phyloP scores from a whole-genome alignment of 53 echinoderm and acorn worm genomes.

The Echinarachnius parma region DNA sequence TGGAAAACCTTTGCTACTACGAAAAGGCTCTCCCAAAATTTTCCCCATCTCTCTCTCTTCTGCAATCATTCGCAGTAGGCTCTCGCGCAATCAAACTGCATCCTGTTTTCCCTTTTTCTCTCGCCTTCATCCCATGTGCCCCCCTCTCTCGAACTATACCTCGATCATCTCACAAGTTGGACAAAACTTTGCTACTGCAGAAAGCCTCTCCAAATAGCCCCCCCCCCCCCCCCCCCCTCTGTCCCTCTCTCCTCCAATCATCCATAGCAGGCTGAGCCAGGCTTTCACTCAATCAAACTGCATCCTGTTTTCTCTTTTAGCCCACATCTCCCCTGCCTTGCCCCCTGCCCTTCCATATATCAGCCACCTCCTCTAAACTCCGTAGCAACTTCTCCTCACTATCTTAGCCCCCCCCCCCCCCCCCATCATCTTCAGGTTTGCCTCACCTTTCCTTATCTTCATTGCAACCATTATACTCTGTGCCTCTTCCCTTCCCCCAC shows the following conservation, averaged over 20 bases:
- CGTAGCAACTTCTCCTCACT: neutral
- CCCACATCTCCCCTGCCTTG: neutral
- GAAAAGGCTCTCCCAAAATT: too few species aligned
- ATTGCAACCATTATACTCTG: neutral
- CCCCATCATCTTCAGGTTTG: neutral
- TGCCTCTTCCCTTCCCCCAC: neutral
- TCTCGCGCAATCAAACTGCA: neutral
- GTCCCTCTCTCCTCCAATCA: too few species aligned
- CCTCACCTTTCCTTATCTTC: neutral
- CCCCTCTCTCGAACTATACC: too few species aligned
- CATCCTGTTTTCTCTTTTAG: neutral
- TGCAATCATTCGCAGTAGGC: too few species aligned
- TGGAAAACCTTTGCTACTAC: too few species aligned
- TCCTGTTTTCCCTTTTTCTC: neutral
- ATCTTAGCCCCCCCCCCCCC: neutral
- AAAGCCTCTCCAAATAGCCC: too few species aligned
- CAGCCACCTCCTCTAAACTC: neutral
- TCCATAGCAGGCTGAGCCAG: too few species aligned
- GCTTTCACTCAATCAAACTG: neutral
- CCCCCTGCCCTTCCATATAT: neutral
- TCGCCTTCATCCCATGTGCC: neutral
- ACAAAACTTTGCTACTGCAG: too few species aligned
- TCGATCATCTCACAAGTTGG: too few species aligned
- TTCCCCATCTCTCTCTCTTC: too few species aligned
- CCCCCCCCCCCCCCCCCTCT: too few species aligned